These are phyloP conservation scores for Parnassius mnemosyne DNA, from an alignment of 2,888 invertebrate species.

Conservation along the genomic window DNA sequence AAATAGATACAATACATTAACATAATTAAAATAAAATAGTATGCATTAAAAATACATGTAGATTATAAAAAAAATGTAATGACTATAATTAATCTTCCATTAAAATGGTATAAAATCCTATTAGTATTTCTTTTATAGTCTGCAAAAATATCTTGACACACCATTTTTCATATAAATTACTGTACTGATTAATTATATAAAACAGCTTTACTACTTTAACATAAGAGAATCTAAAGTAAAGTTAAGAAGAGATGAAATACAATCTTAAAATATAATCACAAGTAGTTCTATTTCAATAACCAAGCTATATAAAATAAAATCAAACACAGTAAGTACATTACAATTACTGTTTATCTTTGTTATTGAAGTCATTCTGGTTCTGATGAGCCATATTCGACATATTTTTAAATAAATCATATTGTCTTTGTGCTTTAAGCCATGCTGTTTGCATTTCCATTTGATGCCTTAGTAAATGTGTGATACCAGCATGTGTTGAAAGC, in stretches of 20 bases:
- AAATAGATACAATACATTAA: conserved; percentile 25
- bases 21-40: conserved; percentile 3
- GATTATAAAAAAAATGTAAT: neutral
- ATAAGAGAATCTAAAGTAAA: neutral
- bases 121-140: neutral
- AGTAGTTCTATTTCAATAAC: conserved; percentile 21
- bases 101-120: conserved; percentile 7
- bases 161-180: too few species aligned
- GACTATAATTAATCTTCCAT: neutral
- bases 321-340: conserved; percentile 4
- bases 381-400: conserved; percentile 66
- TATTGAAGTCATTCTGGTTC: conserved; percentile 63
- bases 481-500: conserved; percentile 52
- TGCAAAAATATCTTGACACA: too few species aligned
- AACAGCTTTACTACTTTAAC: neutral
- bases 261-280: conserved; percentile 28
- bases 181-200: too few species aligned
- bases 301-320: conserved; percentile 11
- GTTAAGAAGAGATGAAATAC: neutral
- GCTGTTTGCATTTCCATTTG: conserved; percentile 67
- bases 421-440: conserved; percentile 67
- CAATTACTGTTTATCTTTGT: conserved; percentile 60
- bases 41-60: neutral
- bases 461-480: conserved; percentile 49
- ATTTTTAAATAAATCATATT: conserved; percentile 65